phyloP scores from a whole-genome alignment of 2,113 vertebrate genomes.

The Corapipo altera region DNA sequence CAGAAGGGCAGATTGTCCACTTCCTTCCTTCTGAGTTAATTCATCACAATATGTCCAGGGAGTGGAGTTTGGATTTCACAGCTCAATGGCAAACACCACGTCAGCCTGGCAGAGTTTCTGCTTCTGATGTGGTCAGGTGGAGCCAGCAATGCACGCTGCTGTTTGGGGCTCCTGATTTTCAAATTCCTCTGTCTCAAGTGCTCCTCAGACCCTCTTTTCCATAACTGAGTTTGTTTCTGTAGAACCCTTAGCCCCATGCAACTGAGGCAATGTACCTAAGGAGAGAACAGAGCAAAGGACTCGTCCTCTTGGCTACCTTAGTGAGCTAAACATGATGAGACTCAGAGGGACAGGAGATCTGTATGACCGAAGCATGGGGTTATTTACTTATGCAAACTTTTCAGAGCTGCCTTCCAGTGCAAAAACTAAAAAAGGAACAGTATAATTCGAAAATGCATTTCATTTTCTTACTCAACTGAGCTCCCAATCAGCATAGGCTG shows the following conservation, averaged over 20 bases:
- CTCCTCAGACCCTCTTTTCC: not conserved
- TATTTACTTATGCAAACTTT: not conserved
- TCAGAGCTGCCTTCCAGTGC: not conserved
- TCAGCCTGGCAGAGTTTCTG: not conserved
- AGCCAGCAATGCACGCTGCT: not conserved
- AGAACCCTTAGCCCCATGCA: not conserved
- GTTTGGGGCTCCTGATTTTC: not conserved
- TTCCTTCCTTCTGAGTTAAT: not conserved
- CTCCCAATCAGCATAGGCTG: not conserved
- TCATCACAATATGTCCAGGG: not conserved
- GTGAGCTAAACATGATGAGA: not conserved
- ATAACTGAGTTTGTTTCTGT: not conserved
- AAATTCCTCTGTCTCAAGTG: not conserved
- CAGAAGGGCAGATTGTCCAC: not conserved
- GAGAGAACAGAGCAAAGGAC: not conserved
- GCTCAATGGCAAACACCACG: not conserved
- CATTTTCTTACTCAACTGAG: not conserved
- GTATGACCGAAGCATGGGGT: not conserved
- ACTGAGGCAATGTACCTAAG: not conserved
- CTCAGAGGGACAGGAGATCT: not conserved
- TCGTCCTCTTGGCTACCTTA: not conserved
- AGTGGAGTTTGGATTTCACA: not conserved
- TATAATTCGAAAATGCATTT: not conserved
- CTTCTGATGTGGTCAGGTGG: not conserved
- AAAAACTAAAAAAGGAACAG: not conserved